These are phyloP conservation scores for Aphelinus atriplicis DNA, from an alignment of 1,140 invertebrate species.

Conservation along the genomic window DNA sequence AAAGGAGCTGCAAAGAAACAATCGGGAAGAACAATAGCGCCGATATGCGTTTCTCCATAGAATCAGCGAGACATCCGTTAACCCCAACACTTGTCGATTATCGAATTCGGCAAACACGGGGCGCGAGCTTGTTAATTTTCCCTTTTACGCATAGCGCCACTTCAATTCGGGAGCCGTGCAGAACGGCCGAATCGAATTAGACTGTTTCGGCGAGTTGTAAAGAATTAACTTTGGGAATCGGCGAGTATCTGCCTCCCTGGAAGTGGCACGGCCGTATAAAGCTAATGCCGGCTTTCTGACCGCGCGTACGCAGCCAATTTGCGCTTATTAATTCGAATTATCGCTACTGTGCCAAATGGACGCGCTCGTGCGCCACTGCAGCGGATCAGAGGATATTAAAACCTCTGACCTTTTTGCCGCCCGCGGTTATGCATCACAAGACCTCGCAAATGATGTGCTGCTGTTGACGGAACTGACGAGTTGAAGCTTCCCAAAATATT, in stretches of 20 bases:
- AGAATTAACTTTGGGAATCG: conserved; percentile 34
- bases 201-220: background rate
- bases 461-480: background rate
- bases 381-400: conserved; percentile 62
- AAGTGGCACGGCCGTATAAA: conserved; percentile 14
- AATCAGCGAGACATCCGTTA: too few relatives aligned
- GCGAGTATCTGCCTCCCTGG: conserved; percentile 20
- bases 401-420: conserved; percentile 62
- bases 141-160: too few relatives aligned
- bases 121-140: background rate
- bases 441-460: background rate
- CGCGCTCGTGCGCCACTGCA: conserved; percentile 23
- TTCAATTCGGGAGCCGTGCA: too few relatives aligned
- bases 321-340: conserved; percentile 65
- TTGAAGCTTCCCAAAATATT: too few relatives aligned
- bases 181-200: conserved; percentile 17
- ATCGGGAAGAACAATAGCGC: background rate
- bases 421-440: conserved; percentile 35
- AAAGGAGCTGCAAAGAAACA: too few relatives aligned
- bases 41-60: background rate
- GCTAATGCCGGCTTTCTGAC: too few relatives aligned
- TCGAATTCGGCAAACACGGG: conserved; percentile 9
- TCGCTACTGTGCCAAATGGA: conserved; percentile 56
- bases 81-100: conserved; percentile 20
- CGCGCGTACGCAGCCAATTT: conserved; percentile 53